Percentiles rank a stretch among this genome's conserved stretches.
Evolutionary conservation across 2,113 vertebrate species (phyloP).

Genomic region (Hippocampus mohnikei): DNA sequence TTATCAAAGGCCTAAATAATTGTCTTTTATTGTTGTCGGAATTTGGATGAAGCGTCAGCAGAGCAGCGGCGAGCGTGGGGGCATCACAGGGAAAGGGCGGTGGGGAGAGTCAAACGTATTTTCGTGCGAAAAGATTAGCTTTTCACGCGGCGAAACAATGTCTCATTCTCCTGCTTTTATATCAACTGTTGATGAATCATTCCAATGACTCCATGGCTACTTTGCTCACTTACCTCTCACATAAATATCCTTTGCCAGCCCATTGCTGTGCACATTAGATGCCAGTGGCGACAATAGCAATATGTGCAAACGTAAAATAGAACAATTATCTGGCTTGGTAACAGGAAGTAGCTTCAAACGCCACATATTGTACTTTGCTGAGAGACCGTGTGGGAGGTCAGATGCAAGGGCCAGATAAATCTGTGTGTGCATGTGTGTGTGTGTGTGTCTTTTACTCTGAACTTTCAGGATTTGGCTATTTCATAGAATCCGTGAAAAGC

Average conservation of each 20-base stretch:
- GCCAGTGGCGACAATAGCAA: constrained; percentile 45
- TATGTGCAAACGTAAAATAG: constrained; percentile 42
- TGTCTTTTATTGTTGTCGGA: constrained; percentile 74
- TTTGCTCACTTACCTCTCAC: constrained; percentile 7
- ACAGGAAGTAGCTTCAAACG: constrained; percentile 47
- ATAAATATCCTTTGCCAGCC: background rate
- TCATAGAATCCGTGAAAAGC: constrained; percentile 50
- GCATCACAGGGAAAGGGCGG: constrained; percentile 61
- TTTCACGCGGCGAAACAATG: constrained; percentile 68
- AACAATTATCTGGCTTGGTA: constrained; percentile 60
- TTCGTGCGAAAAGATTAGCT: constrained; percentile 69
- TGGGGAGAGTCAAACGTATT: constrained; percentile 54
- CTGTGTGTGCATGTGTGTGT: constrained; percentile 8
- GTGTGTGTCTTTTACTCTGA: constrained; percentile 19
- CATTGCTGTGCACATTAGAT: constrained; percentile 34
- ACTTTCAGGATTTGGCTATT: constrained; percentile 14
- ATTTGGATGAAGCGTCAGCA: constrained; percentile 67
- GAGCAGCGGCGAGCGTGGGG: constrained; percentile 51
- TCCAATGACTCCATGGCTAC: constrained; percentile 38
- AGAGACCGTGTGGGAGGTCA: constrained; percentile 54
- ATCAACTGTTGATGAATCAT: constrained; percentile 65
- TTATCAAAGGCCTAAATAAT: constrained; percentile 81
- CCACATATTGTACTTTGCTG: constrained; percentile 55
- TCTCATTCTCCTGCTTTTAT: constrained; percentile 42
- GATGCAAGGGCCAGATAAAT: constrained; percentile 28